Evolutionary conservation across 2,888 invertebrate genomes (phyloP).

Genomic region (Ophioninae sp.): DNA sequence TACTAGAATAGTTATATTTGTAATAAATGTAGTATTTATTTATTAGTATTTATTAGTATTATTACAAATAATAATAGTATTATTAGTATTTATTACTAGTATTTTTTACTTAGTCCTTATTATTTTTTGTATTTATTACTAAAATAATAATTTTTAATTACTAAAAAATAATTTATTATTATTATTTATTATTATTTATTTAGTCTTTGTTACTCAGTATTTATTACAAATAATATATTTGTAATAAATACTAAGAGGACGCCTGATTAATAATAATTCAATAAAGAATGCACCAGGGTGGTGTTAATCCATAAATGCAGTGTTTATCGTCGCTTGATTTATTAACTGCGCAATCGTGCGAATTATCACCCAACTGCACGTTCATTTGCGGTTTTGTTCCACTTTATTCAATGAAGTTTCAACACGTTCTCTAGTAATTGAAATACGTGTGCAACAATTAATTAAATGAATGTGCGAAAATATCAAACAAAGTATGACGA

Average conservation of each 20-base stretch:
- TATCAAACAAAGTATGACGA: background rate
- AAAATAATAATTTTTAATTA: too few species aligned
- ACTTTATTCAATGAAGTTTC: background rate
- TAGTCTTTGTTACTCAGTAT: too few species aligned
- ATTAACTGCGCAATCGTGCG: background rate
- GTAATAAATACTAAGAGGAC: background rate
- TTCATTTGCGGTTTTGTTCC: background rate
- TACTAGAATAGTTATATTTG: background rate
- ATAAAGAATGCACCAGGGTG: background rate
- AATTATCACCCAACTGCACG: background rate
- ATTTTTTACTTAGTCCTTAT: too few species aligned
- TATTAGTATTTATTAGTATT: too few species aligned
- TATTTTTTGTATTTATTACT: too few species aligned
- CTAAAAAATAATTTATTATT: too few species aligned
- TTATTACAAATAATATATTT: background rate
- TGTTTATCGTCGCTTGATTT: background rate
- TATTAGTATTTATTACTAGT: too few species aligned
- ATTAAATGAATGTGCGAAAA: background rate
- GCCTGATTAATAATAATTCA: background rate
- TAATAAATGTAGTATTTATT: too few species aligned
- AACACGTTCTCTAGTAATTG: background rate
- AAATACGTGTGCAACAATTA: background rate
- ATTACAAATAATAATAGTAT: too few species aligned
- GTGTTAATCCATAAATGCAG: background rate
- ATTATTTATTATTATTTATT: too few species aligned